A percentile compares a stretch with the other conserved stretches of the same genome.
Evolutionary conservation across 2,113 vertebrate species (phyloP).

Genomic region (Trachemys scripta): DNA sequence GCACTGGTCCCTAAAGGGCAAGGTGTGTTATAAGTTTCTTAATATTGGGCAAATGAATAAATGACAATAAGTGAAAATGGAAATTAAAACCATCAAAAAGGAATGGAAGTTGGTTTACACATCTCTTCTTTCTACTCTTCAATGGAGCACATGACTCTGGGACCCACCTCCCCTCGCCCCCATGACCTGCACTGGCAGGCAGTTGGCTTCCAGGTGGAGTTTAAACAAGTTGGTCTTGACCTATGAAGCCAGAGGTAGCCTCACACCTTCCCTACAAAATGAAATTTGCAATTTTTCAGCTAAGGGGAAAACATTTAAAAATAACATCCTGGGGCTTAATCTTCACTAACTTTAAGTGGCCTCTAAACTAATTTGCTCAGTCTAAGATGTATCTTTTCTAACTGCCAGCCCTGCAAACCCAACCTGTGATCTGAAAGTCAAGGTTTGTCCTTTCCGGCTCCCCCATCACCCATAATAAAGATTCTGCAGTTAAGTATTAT

Average conservation of each 20-base stretch:
- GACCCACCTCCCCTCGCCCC: not conserved
- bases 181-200: not conserved
- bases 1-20: conserved; percentile 55
- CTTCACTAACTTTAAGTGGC: not conserved
- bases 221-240: not conserved
- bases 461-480: not conserved
- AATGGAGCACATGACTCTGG: not conserved
- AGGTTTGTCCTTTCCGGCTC: not conserved
- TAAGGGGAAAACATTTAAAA: not conserved
- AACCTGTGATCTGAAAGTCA: not conserved
- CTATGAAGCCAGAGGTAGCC: not conserved
- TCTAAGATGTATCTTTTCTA: not conserved
- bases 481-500: not conserved
- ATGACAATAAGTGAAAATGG: not conserved
- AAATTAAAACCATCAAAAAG: conserved; percentile 27
- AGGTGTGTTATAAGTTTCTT: conserved; percentile 24
- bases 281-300: not conserved
- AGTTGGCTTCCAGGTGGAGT: not conserved
- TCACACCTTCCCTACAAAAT: not conserved
- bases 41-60: too few species aligned
- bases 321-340: not conserved
- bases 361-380: not conserved
- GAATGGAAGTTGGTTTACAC: not conserved
- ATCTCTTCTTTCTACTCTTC: not conserved
- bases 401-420: not conserved